Conservation (phyloP, 2,113 vertebrate species). For the Condylura cristata region DNA sequence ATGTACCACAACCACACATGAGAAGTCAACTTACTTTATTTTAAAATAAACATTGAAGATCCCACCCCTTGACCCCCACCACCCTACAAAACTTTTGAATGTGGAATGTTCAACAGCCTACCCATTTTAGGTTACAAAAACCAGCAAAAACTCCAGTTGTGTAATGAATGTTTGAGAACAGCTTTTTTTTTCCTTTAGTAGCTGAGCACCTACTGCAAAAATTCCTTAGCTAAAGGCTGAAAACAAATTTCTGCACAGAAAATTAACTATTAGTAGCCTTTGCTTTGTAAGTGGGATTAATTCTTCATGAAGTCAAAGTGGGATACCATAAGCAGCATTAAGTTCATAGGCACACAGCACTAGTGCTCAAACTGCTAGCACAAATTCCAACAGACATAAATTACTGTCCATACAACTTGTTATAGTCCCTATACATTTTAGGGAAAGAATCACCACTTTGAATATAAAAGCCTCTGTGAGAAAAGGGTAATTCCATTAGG, state of each 20-base stretch:
- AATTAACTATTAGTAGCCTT: slow-evolving; percentile 70
- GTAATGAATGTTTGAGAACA: slow-evolving; percentile 68
- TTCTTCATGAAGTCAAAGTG: slow-evolving; percentile 58
- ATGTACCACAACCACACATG: slow-evolving; percentile 80
- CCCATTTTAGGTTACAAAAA: slow-evolving; percentile 72
- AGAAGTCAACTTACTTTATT: slow-evolving; percentile 75
- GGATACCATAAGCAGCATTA: slow-evolving; percentile 62
- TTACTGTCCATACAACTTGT: slow-evolving; percentile 46
- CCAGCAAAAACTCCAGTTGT: slow-evolving; percentile 69
- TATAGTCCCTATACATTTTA: slow-evolving; percentile 71
- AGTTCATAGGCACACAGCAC: slow-evolving; percentile 78
- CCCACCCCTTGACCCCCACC: slow-evolving; percentile 51
- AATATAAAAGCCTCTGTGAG: slow-evolving; percentile 63
- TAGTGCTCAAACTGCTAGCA: slow-evolving; percentile 73
- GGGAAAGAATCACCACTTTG: slow-evolving; percentile 66
- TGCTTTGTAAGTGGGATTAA: slow-evolving; percentile 60
- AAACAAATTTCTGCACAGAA: slow-evolving; percentile 67
- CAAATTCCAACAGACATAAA: slow-evolving; percentile 56
- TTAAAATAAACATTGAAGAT: slow-evolving; percentile 74
- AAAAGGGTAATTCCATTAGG: slow-evolving; percentile 61
- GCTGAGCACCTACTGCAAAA: slow-evolving; percentile 71
- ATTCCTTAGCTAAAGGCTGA: slow-evolving; percentile 71
- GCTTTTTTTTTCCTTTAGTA: slow-evolving; percentile 42
- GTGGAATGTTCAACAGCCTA: slow-evolving; percentile 80
- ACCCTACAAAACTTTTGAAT: slow-evolving; percentile 75